Evolutionary conservation across 2,888 invertebrate genomes (phyloP).

Genomic region (Myathropa florea): DNA sequence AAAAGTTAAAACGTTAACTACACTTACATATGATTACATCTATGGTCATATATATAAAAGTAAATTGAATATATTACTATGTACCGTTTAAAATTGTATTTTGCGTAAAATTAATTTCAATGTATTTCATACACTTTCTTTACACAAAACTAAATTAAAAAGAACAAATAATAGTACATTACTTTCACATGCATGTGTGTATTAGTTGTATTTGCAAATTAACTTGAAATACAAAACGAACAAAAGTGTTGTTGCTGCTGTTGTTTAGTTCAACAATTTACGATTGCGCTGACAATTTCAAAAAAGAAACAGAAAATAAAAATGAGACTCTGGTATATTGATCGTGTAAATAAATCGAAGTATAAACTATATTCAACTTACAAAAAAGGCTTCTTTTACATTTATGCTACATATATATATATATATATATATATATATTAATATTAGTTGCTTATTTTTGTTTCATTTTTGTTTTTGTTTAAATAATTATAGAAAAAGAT

Average conservation of each 20-base stretch:
- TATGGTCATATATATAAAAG: slow-evolving; percentile 10
- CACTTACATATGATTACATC: slow-evolving; percentile 14
- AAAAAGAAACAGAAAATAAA: slow-evolving; percentile 7
- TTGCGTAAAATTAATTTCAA: slow-evolving; percentile 37
- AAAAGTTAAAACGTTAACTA: slow-evolving; percentile 37
- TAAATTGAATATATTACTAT: slow-evolving; percentile 38
- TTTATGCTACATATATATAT: slow-evolving; percentile 52
- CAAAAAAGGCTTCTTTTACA: slow-evolving; percentile 57
- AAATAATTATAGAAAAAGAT: slow-evolving; percentile 46
- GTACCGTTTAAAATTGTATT: slow-evolving; percentile 14
- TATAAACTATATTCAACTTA: slow-evolving; percentile 52
- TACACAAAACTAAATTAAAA: slow-evolving; percentile 35
- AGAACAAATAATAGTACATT: slow-evolving; percentile 26
- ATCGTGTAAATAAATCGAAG: slow-evolving; percentile 35
- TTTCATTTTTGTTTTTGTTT: slow-evolving; percentile 35
- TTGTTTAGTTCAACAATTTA: not conserved
- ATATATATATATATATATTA: slow-evolving; percentile 46
- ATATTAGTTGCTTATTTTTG: slow-evolving; percentile 36
- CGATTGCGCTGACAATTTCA: not conserved
- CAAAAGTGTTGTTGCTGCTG: not conserved
- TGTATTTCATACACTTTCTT: slow-evolving; percentile 62
- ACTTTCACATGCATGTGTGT: slow-evolving; percentile 8
- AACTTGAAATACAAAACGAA: slow-evolving; percentile 28
- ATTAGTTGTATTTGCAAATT: slow-evolving; percentile 22
- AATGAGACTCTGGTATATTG: slow-evolving; percentile 50